phyloP scores from a whole-genome alignment of 2,888 invertebrate genomes.

The Sesia apiformis region DNA sequence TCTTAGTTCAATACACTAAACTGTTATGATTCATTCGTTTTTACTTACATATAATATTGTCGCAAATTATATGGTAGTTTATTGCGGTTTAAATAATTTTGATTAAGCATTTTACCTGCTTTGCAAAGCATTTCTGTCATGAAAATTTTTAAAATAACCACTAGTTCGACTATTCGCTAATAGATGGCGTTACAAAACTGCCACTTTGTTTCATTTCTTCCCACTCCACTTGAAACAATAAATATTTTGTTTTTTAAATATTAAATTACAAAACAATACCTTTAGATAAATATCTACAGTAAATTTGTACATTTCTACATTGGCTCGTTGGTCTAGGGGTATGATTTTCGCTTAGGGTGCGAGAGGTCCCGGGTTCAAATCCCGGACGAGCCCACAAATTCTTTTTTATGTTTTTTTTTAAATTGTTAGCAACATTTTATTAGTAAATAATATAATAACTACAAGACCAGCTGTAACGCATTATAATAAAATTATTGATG shows the following conservation, averaged over 20 bases:
- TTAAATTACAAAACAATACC: background rate
- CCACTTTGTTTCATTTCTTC: no score
- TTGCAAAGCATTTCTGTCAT: no score
- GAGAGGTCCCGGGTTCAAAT: slow-evolving; percentile 76
- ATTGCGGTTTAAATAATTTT: no score
- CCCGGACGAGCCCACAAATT: slow-evolving; percentile 67
- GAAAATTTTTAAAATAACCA: no score
- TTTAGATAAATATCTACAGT: background rate
- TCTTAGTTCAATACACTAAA: background rate
- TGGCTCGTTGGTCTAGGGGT: slow-evolving; percentile 76
- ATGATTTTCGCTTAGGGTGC: slow-evolving; percentile 76
- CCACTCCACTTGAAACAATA: background rate
- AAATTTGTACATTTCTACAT: slow-evolving; percentile 8
- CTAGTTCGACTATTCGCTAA: slow-evolving; percentile 17
- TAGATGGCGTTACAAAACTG: slow-evolving; percentile 25
- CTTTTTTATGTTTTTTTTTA: slow-evolving; percentile 14
- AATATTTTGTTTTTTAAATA: background rate
- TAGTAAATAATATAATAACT: no score
- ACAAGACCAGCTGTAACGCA: no score
- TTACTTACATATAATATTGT: no score
- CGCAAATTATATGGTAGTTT: no score
- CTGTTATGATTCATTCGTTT: no score
- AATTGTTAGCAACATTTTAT: no score
- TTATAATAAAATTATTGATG: no score
- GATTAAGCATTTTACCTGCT: no score